Evolutionary conservation across 37 sponge, comb jelly and placozoan species (phyloP).

Genomic region (Aphrocallistes beatrix): DNA sequence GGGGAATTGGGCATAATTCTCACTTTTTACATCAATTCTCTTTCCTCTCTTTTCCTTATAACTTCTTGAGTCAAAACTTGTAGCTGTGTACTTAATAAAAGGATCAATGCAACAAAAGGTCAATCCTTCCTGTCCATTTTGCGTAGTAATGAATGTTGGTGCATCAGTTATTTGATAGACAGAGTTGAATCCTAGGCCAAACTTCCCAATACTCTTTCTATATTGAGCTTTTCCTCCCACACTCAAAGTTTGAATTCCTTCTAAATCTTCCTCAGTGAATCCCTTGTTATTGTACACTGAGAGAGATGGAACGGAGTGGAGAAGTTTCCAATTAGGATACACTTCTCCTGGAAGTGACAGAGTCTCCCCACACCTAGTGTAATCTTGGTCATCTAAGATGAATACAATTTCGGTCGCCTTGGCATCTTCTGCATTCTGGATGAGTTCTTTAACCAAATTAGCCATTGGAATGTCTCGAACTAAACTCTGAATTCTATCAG

Average conservation of each 20-base stretch:
- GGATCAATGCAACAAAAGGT: neutral
- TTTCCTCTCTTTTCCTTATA: neutral
- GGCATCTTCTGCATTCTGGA: slow-evolving; percentile 4
- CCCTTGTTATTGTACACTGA: slow-evolving; percentile 7
- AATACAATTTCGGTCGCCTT: neutral
- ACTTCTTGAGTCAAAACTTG: neutral
- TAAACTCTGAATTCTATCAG: neutral
- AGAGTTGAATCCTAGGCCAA: neutral
- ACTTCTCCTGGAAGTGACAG: neutral
- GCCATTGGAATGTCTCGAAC: neutral
- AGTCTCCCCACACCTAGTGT: neutral
- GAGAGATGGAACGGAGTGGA: neutral
- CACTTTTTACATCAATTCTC: neutral
- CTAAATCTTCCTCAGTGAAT: neutral
- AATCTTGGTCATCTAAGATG: neutral
- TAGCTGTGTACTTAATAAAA: neutral
- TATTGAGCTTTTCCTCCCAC: neutral
- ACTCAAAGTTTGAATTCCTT: neutral
- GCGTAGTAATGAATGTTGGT: neutral
- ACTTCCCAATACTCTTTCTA: neutral
- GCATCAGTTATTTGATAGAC: neutral
- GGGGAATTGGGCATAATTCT: neutral
- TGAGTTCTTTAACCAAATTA: neutral
- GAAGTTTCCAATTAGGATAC: neutral
- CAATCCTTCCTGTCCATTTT: neutral